phyloP scores from a whole-genome alignment of 2,888 invertebrate species.

The Agrilus mali region DNA sequence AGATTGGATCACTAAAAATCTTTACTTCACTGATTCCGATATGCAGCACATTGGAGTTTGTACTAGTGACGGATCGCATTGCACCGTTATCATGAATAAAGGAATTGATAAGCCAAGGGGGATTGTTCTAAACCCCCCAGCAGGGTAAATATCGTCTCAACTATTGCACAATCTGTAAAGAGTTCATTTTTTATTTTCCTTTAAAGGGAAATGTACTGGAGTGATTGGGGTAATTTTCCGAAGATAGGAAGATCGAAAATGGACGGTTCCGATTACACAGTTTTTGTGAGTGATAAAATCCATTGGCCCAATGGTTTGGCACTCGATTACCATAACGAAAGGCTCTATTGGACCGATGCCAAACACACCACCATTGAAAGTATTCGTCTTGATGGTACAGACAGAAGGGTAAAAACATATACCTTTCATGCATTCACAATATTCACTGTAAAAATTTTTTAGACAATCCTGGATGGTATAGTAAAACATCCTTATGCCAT shows the following conservation, averaged over 20 bases:
- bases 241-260: conserved; percentile 70
- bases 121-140: conserved; percentile 53
- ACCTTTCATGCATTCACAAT: background rate
- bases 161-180: background rate
- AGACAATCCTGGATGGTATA: conserved; percentile 41
- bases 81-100: conserved; percentile 48
- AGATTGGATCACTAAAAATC: conserved; percentile 66
- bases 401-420: conserved; percentile 43
- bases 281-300: conserved; percentile 51
- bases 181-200: background rate
- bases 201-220: conserved; percentile 75
- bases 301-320: conserved; percentile 79
- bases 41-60: conserved; percentile 64
- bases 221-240: conserved; percentile 67
- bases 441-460: conserved; percentile 3
- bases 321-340: conserved; percentile 61
- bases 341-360: conserved; percentile 85
- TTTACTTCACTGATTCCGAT: conserved; percentile 69
- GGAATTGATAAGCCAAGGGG: conserved; percentile 54
- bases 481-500: conserved; percentile 73
- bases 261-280: conserved; percentile 59
- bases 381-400: conserved; percentile 48
- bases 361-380: conserved; percentile 54
- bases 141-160: conserved; percentile 40
- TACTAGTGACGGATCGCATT: conserved; percentile 49